Percentiles rank a stretch among this genome's conserved stretches.
These are phyloP conservation scores for Chironomus tentans DNA, from an alignment of 2,888 invertebrate genomes.

Conservation along the genomic window DNA sequence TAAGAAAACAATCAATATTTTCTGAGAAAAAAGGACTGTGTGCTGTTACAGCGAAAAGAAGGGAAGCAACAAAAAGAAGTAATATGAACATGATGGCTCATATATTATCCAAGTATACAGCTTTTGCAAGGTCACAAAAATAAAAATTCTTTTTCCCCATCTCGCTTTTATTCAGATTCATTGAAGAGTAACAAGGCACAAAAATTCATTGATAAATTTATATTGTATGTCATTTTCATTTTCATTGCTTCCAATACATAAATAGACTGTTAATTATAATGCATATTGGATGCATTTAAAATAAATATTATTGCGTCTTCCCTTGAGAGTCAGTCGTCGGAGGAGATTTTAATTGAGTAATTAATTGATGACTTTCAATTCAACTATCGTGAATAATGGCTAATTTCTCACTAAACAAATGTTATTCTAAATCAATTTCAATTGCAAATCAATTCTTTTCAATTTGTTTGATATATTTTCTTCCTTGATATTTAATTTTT, in stretches of 20 bases:
- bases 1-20: too few species aligned
- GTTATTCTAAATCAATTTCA: slow-evolving; percentile 9
- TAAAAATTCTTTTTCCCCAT: too few species aligned
- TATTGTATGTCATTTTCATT: background rate
- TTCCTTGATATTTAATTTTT: background rate
- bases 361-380: slow-evolving; percentile 13
- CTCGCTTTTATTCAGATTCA: too few species aligned
- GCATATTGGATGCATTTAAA: background rate
- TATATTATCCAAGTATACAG: too few species aligned
- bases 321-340: background rate
- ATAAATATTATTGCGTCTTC: background rate
- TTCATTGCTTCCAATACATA: background rate
- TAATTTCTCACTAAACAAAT: background rate
- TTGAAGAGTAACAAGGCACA: too few species aligned
- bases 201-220: background rate
- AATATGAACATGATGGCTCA: too few species aligned
- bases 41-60: too few species aligned
- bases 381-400: too few species aligned
- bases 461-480: slow-evolving; percentile 1
- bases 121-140: too few species aligned
- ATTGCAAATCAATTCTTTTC: slow-evolving; percentile 21
- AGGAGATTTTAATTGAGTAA: background rate
- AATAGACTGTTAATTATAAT: background rate
- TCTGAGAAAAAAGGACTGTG: too few species aligned
- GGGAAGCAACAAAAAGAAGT: too few species aligned